Base-by-base conservation (phyloP, 2,797 vertebrate species). In the Crocidura indochinensis region DNA sequence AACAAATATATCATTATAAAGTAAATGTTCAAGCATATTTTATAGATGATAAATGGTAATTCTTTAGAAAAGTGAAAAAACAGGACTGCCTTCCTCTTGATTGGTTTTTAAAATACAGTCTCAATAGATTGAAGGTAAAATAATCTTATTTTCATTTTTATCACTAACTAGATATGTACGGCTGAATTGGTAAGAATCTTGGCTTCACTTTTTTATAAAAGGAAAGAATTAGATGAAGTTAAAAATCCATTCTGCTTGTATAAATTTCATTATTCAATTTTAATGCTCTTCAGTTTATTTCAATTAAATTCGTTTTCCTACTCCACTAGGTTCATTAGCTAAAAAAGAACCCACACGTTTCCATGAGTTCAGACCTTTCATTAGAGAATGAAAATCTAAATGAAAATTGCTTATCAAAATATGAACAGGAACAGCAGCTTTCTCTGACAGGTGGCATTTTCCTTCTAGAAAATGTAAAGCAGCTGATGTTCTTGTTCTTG, bases 391-490 rank as follows among this genome's bases (percentile, higher is more conserved):
- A 76, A 93, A 81, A 56, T 14, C 46, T 75, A 80, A 62, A 22
- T 46, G 71, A 26, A 88, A 89, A 92, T 84, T 27, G 24, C 74
- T 83, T 82, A 49, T 82, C 75, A 79, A 88, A 78, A 47, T 68
- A 31, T 49, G 38, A 89, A 53, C 67, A 44, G 47, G 29, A 62
- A 3, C 60, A 80, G 2, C 19, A 71, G 62, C 29, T 49, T n/a
- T 69, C n/a, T 19, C 1, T 26, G 84, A 82, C 87, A 60, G 47
- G 75, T 67, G 51, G 51, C 56, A 46, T 77, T 89, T 46, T 64
- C 26, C 82, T 90, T 69, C 29, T 47, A 73, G 83, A 77, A 64
- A 78, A 85, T 65, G 47, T 72, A 77, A 85, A 87, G 44, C 46
- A 49, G 8, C 49, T 84, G 47, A 19, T 10, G 15, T 22, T 74